Base-by-base conservation (phyloP, 2,888 invertebrate genomes). In the Polymixis flavicincta region DNA sequence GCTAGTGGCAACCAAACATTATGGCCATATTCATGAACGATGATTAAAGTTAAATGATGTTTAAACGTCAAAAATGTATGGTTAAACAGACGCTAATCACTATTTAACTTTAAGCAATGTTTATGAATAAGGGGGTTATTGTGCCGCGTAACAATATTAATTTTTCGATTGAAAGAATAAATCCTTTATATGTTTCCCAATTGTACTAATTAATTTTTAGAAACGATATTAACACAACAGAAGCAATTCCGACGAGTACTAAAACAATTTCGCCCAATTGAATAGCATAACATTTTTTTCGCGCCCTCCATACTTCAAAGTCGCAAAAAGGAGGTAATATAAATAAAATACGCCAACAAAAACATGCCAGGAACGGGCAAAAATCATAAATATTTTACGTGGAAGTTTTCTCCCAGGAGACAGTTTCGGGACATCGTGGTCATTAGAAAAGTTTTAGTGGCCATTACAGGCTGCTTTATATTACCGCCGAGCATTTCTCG, bases 381-480 rank as follows among this genome's bases (percentile, higher is more conserved):
- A 92, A 92, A 92, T 92, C 90, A 93, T 93, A 93, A 93, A 93
- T 94, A 94, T 93, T 93, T 92, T 92, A 93, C 91, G 88, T 82
- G 88, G 89, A 92, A 92, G 88, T 93, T 90, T 87, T 84, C 88
- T 91, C 93, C 90, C 92, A 83, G 90, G 94, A 93, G 94, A 94
- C 94, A 94, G 93, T 94, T 94, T 93, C 89, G 92, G 93, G 93
- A 90, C 93, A 89, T 92, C 85, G 90, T 84, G 93, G 93, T 94
- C 94, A 94, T 94, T 94, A 94, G 92, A 93, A 93, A 94, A 94
- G 94, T 94, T 94, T 94, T 94, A 94, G 94, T 93, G 92, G 92
- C 94, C 92, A 94, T 94, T 94, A 94, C 90, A 74, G 92, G 84
- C 88, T 91, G 93, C 92, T 94, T 93, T 94, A 93, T 94, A 93